These are phyloP conservation scores for Pelobates fuscus DNA, from an alignment of 2,113 vertebrate species.

Conservation along the genomic window DNA sequence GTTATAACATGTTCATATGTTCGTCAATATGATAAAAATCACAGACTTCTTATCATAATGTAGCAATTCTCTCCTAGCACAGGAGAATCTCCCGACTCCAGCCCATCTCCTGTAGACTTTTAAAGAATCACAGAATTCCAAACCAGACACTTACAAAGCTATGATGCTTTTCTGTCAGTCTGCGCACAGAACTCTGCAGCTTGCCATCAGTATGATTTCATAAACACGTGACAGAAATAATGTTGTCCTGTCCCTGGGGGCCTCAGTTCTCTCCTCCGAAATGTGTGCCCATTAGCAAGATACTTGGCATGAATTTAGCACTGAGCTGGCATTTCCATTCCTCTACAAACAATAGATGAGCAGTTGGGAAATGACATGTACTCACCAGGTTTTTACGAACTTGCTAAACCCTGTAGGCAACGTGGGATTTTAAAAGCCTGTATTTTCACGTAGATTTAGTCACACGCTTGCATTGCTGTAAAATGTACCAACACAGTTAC, in stretches of 20 bases:
- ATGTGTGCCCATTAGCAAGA: conserved; percentile 32
- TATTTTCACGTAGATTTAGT: neutral
- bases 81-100: too few relatives aligned
- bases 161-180: too few relatives aligned
- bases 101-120: too few relatives aligned
- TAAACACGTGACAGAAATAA: conserved; percentile 17
- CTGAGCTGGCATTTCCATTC: conserved; percentile 23
- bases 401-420: neutral
- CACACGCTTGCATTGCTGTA: neutral
- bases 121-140: too few relatives aligned
- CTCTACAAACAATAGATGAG: conserved; percentile 7
- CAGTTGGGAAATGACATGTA: neutral
- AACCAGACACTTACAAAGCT: too few relatives aligned
- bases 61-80: too few relatives aligned
- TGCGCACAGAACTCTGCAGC: too few relatives aligned
- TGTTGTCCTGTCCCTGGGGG: neutral
- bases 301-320: conserved; percentile 17
- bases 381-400: neutral
- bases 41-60: too few relatives aligned
- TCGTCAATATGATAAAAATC: too few relatives aligned
- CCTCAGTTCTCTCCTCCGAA: conserved; percentile 26
- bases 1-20: too few relatives aligned
- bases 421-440: neutral
- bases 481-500: neutral
- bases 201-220: conserved; percentile 13